Base-by-base conservation (phyloP, 2,888 invertebrate genomes). In the Lycia hirtaria region DNA sequence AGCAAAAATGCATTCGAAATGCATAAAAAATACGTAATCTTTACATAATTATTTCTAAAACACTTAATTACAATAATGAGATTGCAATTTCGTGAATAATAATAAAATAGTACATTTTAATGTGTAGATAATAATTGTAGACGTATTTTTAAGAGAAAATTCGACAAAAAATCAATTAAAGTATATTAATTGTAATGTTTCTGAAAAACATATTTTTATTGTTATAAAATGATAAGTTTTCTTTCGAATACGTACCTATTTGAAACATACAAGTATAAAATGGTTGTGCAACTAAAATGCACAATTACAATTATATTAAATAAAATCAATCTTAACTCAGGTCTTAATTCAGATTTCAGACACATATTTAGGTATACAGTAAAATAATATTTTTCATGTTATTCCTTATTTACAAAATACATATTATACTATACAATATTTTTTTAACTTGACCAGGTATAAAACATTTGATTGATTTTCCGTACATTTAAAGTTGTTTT, bases 1-100 rank as follows among this genome's bases (percentile, higher is more conserved):
- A 62, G 49, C 53, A 68, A 83, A 32, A 85, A 84, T 82, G 81
- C 81, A 79, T 75, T 73, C 63, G 52, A 85, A 85, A 83, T 84
- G 80, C 83, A 73, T 70, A 66, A 67, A 74, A 62, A 64, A 68
- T 56, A 45, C 63, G 58, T 64, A 70, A 72, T 38, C 50, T 54
- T 58, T 54, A 58, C 44, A 33, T 51, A 52, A 52, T 47, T 45
- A 51, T 32, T 47, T 64, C 59, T 73, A 62, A 7, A 69, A 73
- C 58, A 51, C 41, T 69, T 69, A 75, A 59, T 54, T 62, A 65
- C 62, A 51, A 43, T 60, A 60, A 67, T 66, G 72, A 77, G 72
- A 74, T 76, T 73, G 58, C 33, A 68, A 68, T 73, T 69, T 76
- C 74, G 73, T 75, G 73, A 76, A 75, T 68, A 45, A 44, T 60